phyloP scores from a whole-genome alignment of 1,140 invertebrate species.

The Brachionus rubens region DNA sequence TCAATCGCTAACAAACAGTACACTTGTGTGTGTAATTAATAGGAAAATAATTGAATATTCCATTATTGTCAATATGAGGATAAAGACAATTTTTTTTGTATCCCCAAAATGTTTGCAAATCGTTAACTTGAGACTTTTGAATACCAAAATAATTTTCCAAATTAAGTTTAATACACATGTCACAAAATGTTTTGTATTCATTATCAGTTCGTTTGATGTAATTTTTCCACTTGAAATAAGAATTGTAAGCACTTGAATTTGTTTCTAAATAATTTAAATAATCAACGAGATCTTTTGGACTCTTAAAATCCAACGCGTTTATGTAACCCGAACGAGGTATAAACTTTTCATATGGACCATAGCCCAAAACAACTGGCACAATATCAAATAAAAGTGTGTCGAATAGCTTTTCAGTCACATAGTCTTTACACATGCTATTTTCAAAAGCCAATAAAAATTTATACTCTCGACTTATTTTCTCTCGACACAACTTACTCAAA shows the following conservation, averaged over 20 bases:
- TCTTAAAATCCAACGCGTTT: conserved; percentile 39
- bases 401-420: conserved; percentile 58
- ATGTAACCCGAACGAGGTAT: conserved; percentile 44
- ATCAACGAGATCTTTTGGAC: conserved; percentile 16
- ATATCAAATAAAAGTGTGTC: neutral
- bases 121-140: conserved; percentile 23
- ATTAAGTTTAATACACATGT: conserved; percentile 40
- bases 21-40: conserved; percentile 9
- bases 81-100: conserved; percentile 5
- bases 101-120: conserved; percentile 30
- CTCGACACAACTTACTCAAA: neutral
- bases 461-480: conserved; percentile 8
- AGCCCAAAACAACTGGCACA: neutral
- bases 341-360: neutral
- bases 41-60: neutral
- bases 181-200: conserved; percentile 38
- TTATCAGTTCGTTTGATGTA: neutral
- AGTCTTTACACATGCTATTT: conserved; percentile 56
- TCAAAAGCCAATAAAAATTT: conserved; percentile 51
- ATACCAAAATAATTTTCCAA: conserved; percentile 19
- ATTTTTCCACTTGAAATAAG: conserved; percentile 46
- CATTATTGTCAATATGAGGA: neutral
- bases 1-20: neutral
- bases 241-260: conserved; percentile 37
- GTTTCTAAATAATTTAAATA: conserved; percentile 31